Percentiles rank a stretch among this genome's conserved stretches.
Evolutionary conservation across 2,797 vertebrate species (phyloP).

Genomic region (Phoxinus dragarum): DNA sequence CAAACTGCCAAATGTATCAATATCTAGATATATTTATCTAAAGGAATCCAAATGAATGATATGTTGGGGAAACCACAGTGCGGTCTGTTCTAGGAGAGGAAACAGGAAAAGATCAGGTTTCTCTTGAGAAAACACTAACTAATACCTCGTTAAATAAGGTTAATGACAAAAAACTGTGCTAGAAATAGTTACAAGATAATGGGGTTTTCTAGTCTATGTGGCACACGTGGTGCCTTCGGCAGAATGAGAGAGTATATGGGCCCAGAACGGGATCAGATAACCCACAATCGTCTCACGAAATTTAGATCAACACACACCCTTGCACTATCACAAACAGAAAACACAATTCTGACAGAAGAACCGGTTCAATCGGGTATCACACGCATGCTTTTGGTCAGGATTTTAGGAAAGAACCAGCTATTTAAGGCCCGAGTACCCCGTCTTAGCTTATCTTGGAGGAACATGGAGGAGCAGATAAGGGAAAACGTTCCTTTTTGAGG

Average conservation of each 20-base stretch:
- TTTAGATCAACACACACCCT: conserved; percentile 7
- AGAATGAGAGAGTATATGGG: conserved; percentile 24
- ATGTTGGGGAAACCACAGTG: background rate
- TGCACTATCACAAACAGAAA: conserved; percentile 15
- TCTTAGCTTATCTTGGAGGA: conserved; percentile 21
- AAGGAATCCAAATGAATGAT: background rate
- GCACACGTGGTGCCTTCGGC: conserved; percentile 37
- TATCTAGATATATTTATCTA: background rate
- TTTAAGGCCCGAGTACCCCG: background rate
- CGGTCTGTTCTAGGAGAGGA: conserved; percentile 16
- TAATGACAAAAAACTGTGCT: conserved; percentile 32
- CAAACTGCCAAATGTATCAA: background rate
- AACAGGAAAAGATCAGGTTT: background rate
- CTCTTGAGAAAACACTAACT: conserved; percentile 26
- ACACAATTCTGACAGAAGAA: background rate
- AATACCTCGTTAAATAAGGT: conserved; percentile 34
- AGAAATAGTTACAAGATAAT: conserved; percentile 36
- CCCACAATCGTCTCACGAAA: background rate
- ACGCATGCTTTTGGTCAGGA: conserved; percentile 17
- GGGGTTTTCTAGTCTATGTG: conserved; percentile 35
- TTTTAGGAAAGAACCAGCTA: background rate
- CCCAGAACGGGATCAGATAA: conserved; percentile 36
- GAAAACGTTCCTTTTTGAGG: conserved; percentile 27
- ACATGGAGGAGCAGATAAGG: conserved; percentile 18
- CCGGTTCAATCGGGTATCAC: background rate